These are phyloP conservation scores for Platycercus adscitus DNA, from an alignment of 2,113 vertebrate species.

Conservation along the genomic window DNA sequence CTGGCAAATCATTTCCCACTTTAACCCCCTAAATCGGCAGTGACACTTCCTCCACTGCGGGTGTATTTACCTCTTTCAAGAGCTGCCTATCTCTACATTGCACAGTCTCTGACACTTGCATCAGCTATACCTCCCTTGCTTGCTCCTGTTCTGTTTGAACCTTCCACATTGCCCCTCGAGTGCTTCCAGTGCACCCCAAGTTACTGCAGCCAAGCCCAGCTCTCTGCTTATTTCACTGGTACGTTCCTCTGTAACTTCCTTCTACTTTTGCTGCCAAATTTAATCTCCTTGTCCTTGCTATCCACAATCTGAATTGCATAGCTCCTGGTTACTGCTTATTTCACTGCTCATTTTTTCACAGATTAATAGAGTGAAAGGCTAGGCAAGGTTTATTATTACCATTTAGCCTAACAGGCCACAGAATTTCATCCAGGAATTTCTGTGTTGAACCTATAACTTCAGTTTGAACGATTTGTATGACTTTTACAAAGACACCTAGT, in stretches of 20 bases:
- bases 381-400: neutral
- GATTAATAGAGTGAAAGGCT: conserved; percentile 13
- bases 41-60: neutral
- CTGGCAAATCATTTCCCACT: neutral
- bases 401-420: conserved; percentile 7
- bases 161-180: neutral
- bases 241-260: neutral
- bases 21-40: neutral
- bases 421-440: conserved; percentile 21
- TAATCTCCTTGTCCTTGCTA: neutral
- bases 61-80: neutral
- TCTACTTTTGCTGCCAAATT: neutral
- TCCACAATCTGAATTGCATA: neutral
- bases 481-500: neutral
- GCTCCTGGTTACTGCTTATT: neutral
- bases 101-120: neutral
- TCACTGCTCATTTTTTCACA: neutral
- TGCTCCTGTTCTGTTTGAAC: neutral
- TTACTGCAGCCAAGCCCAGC: neutral
- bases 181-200: accelerated
- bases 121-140: neutral
- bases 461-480: conserved; percentile 8
- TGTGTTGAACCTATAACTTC: neutral
- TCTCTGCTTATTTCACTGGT: neutral
- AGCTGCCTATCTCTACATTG: neutral